Conservation (phyloP, 2,888 invertebrate species). For the Trachelus stipa region DNA sequence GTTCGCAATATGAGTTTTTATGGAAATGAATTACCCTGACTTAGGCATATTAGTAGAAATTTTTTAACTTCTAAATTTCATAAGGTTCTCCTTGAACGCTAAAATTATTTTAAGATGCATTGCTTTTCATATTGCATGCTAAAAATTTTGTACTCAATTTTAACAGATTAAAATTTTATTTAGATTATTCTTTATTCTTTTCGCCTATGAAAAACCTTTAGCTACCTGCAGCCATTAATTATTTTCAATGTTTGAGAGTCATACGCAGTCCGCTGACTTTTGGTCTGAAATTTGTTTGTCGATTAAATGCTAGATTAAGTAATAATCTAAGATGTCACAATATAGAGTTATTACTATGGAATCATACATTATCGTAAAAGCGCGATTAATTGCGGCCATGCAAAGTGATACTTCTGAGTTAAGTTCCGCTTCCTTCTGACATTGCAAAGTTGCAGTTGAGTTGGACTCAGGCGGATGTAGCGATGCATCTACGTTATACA, state of each 20-base stretch:
- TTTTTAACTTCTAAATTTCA: too few species aligned
- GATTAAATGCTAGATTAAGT: background rate
- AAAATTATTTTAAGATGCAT: background rate
- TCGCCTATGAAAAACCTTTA: background rate
- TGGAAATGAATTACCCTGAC: background rate
- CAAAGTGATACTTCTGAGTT: background rate
- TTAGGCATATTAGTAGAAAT: background rate
- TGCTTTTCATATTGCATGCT: background rate
- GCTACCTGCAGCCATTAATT: background rate
- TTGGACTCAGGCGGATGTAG: background rate
- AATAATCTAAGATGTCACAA: background rate
- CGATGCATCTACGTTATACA: background rate
- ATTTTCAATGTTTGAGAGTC: background rate
- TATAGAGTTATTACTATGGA: background rate
- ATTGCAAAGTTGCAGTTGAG: background rate
- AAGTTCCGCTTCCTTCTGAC: background rate
- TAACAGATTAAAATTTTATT: background rate
- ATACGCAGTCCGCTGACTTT: background rate
- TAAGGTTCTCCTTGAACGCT: too few species aligned
- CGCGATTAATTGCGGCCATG: background rate
- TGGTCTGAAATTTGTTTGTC: background rate
- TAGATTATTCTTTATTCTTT: background rate
- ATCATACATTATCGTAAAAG: background rate
- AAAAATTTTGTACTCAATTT: background rate
- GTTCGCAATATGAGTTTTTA: background rate